Evolutionary conservation across 2,888 invertebrate species (phyloP).

Genomic region (Ophion obscuratus): DNA sequence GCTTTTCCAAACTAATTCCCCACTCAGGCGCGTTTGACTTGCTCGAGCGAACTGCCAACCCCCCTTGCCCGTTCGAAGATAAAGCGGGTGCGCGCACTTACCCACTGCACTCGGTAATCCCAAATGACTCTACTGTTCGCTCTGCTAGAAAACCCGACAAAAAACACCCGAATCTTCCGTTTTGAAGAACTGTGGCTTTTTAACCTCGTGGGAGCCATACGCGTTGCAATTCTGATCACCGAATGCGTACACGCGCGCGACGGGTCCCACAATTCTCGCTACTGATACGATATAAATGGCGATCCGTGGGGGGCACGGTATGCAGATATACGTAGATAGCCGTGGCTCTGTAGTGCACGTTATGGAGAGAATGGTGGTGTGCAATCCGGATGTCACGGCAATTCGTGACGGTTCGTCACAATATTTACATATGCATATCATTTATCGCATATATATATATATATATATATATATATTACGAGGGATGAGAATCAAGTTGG

Average conservation of each 20-base stretch:
- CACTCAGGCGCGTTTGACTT: too few species aligned
- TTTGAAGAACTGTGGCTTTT: too few species aligned
- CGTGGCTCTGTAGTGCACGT: background rate
- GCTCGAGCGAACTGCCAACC: too few species aligned
- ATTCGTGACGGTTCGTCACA: slow-evolving; percentile 79
- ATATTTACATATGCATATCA: slow-evolving; percentile 84
- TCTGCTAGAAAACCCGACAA: too few species aligned
- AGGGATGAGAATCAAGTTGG: slow-evolving; percentile 69
- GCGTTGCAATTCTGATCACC: background rate
- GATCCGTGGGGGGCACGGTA: background rate
- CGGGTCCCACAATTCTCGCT: background rate
- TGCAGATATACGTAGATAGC: slow-evolving; percentile 25
- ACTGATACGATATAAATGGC: background rate
- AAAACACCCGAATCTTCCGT: too few species aligned
- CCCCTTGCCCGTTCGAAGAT: too few species aligned
- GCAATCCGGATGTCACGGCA: slow-evolving; percentile 65
- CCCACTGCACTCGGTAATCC: too few species aligned
- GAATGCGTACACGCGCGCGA: background rate
- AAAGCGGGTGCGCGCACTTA: too few species aligned
- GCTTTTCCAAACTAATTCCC: too few species aligned
- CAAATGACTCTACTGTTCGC: too few species aligned
- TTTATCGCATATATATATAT: slow-evolving; percentile 75
- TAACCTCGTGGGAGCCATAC: slow-evolving; percentile 1
- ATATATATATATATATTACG: slow-evolving; percentile 67
- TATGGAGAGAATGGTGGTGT: background rate